Evolutionary conservation across 2,888 invertebrate species (phyloP).

Genomic region (Phaonia tiefii): DNA sequence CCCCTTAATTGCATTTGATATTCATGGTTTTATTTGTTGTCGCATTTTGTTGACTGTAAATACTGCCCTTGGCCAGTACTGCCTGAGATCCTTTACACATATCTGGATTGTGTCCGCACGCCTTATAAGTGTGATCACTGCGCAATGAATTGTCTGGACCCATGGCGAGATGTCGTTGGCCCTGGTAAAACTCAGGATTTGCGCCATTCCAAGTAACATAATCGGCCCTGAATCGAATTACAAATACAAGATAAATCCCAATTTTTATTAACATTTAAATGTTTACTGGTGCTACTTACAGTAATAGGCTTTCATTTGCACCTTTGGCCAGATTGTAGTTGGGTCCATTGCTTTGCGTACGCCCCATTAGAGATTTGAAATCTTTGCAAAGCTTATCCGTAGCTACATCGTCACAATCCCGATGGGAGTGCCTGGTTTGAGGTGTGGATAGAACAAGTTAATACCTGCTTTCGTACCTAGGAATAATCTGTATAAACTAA

Average conservation of each 20-base stretch:
- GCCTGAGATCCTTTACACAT: conserved; percentile 87
- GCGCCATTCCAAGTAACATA: conserved; percentile 93
- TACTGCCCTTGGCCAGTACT: conserved; percentile 89
- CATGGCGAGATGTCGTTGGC: conserved; percentile 80
- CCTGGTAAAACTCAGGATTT: conserved; percentile 84
- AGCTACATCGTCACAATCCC: conserved; percentile 69
- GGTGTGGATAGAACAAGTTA: not conserved
- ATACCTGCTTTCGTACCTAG: not conserved
- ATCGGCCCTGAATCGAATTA: conserved; percentile 87
- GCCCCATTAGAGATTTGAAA: conserved; percentile 77
- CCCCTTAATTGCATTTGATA: conserved; percentile 78
- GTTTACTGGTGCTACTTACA: conserved; percentile 83
- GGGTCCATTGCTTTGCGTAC: conserved; percentile 84
- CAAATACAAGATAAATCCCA: too few species aligned
- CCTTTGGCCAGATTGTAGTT: conserved; percentile 88
- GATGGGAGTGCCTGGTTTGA: conserved; percentile 58
- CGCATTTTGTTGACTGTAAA: conserved; percentile 85
- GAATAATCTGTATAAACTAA: not conserved
- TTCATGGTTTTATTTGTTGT: conserved; percentile 73
- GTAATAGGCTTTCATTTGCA: conserved; percentile 87
- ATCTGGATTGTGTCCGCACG: conserved; percentile 86
- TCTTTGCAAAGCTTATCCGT: conserved; percentile 74
- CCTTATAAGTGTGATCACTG: conserved; percentile 80
- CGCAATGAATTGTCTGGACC: conserved; percentile 83
- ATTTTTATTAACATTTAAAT: not conserved